Conservation (phyloP, 2,113 vertebrate species). For the Leucosticte australis region DNA sequence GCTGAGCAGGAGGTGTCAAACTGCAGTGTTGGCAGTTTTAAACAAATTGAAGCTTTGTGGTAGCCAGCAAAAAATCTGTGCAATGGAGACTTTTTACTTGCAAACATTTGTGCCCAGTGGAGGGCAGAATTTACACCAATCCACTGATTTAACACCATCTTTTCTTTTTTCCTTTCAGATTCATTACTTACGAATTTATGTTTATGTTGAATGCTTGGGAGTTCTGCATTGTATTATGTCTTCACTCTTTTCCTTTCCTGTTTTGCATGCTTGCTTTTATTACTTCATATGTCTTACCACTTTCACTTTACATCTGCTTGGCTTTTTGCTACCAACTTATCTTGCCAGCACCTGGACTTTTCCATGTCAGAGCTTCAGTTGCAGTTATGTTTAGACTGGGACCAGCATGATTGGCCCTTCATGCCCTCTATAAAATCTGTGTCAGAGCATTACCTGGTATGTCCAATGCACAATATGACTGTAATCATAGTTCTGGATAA, state of each 20-base stretch:
- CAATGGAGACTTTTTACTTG: neutral
- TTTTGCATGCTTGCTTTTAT: slow-evolving; percentile 53
- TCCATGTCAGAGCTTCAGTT: slow-evolving; percentile 85
- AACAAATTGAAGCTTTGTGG: neutral
- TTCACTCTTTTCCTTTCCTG: slow-evolving; percentile 30
- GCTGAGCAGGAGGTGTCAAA: neutral
- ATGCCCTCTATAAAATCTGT: slow-evolving; percentile 86
- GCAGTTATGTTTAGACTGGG: slow-evolving; percentile 87
- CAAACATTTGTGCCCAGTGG: neutral
- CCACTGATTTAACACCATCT: neutral
- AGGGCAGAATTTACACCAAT: neutral
- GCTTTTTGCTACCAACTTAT: slow-evolving; percentile 44
- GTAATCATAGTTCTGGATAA: slow-evolving; percentile 3
- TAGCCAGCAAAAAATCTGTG: neutral
- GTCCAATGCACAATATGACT: slow-evolving; percentile 62
- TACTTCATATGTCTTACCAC: slow-evolving; percentile 10
- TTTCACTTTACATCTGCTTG: slow-evolving; percentile 54
- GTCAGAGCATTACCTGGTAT: slow-evolving; percentile 85
- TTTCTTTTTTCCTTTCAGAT: slow-evolving; percentile 28
- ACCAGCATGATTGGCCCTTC: slow-evolving; percentile 87
- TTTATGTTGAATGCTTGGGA: slow-evolving; percentile 28
- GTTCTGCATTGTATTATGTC: neutral
- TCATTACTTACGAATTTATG: neutral
- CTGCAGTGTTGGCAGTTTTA: neutral
- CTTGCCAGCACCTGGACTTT: slow-evolving; percentile 82